Base-by-base conservation (phyloP, 2,888 invertebrate species). In the Phaonia tiefii region DNA sequence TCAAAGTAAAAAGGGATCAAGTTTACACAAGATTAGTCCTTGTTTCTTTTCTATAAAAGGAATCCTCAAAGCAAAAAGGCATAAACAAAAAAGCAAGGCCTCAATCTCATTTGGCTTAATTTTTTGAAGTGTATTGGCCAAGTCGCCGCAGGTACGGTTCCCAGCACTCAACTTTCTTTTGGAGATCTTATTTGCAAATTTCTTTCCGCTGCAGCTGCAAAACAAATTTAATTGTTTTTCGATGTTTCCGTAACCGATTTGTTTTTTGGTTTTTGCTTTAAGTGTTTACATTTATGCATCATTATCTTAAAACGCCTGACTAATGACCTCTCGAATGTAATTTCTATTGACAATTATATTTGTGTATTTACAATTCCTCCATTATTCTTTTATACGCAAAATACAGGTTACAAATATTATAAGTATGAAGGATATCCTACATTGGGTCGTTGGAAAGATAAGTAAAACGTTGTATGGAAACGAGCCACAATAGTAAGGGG, bases 261-360 rank as follows among this genome's bases (percentile, higher is more conserved):
- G n/a, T n/a, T n/a, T n/a, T n/a, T n/a, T n/a, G n/a, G 54, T 60
- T 54, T 51, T 31, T 13, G 22, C 22, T 56, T 13, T 22, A 51
- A 39, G 58, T 67, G 39, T 71, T 75, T 56, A 69, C 54, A 72
- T 75, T 72, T 51, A 17, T 69, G 79, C 71, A 51, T 69, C 67
- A 72, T 80, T 75, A 72, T 44, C 54, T 65, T 63, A 56, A 75
- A 63, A 69, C 72, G 80, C 75, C n/a, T n/a, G n/a, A n/a, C n/a
- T 75, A 75, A 80, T 69, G 75, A 39, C 67, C 63, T 42, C 42
- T 8, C 31, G n/a, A n/a, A 5, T 54, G 20, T 46, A 69, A 66
- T 73, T 69, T 56, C 46, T 39, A 75, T 73, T 73, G 80, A 75
- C 72, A 72, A 69, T 75, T 69, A 80, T 75, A 60, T 75, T 25